Percentiles rank a stretch among this genome's conserved stretches.
These are phyloP conservation scores for Brachyhypopomus gauderio DNA, from an alignment of 2,113 vertebrate species.

Conservation along the genomic window DNA sequence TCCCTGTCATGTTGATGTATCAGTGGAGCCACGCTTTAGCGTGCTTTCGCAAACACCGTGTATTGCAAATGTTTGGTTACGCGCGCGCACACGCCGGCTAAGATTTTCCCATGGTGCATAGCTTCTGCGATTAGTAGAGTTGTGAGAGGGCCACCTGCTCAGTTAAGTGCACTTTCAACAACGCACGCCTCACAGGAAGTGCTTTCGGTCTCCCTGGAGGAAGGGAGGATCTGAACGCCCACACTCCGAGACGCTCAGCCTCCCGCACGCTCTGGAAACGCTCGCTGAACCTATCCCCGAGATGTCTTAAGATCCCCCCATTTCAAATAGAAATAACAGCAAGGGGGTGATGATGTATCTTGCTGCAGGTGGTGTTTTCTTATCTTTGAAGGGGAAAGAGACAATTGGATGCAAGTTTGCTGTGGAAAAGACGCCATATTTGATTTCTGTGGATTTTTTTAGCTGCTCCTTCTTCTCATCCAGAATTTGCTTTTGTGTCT, in stretches of 20 bases:
- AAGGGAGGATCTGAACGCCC: background rate
- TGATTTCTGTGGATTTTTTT: slow-evolving; percentile 15
- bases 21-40: background rate
- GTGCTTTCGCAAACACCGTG: slow-evolving; percentile 2
- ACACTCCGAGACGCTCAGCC: background rate
- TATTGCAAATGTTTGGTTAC: slow-evolving; percentile 6
- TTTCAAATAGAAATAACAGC: background rate
- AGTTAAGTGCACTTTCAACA: slow-evolving; percentile 39
- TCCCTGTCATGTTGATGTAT: slow-evolving; percentile 35
- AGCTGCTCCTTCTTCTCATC: background rate
- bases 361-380: slow-evolving; percentile 10
- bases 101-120: slow-evolving; percentile 8
- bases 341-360: background rate
- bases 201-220: slow-evolving; percentile 18
- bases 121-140: slow-evolving; percentile 22
- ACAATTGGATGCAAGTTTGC: background rate
- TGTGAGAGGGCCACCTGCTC: slow-evolving; percentile 19
- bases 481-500: background rate
- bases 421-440: background rate
- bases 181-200: slow-evolving; percentile 2
- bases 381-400: slow-evolving; percentile 13
- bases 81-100: background rate
- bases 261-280: background rate
- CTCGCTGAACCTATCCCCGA: background rate
- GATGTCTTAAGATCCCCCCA: background rate